Percentiles rank a stretch among this genome's conserved stretches.
Evolutionary conservation across 2,888 invertebrate genomes (phyloP).

Genomic region (Drosophila rellima): DNA sequence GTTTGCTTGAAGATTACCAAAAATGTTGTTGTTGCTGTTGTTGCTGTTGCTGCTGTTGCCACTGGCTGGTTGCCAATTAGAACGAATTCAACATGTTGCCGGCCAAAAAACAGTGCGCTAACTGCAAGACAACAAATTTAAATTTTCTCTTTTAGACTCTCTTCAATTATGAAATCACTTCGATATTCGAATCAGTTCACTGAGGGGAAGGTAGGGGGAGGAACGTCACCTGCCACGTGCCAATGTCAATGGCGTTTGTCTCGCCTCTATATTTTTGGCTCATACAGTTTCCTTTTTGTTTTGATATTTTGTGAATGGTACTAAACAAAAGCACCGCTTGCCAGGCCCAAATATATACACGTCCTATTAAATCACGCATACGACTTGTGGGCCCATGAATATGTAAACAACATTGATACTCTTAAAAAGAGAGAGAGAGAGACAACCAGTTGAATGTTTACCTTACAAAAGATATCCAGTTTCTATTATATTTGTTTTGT

Average conservation of each 20-base stretch:
- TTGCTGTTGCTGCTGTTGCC: conserved; percentile 20
- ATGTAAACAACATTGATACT: not conserved
- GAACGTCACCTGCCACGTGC: conserved; percentile 14
- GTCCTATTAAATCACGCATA: conserved; percentile 41
- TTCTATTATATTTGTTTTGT: not conserved
- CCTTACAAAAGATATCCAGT: not conserved
- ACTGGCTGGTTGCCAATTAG: conserved; percentile 65
- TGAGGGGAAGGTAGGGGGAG: not conserved
- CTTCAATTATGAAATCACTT: not conserved
- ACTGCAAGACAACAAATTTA: conserved; percentile 52
- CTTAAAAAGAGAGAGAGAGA: not conserved
- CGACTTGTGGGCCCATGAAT: conserved; percentile 39
- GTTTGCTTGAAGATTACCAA: conserved; percentile 6
- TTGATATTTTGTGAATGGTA: conserved; percentile 16
- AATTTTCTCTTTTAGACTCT: conserved; percentile 35
- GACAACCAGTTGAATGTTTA: conserved; percentile 2
- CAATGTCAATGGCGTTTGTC: conserved; percentile 50
- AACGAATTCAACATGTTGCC: conserved; percentile 59
- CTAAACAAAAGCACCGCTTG: conserved; percentile 17
- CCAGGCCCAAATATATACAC: conserved; percentile 45
- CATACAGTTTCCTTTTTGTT: conserved; percentile 2
- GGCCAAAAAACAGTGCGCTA: conserved; percentile 24
- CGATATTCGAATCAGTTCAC: not conserved
- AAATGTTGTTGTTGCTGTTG: conserved; percentile 19
- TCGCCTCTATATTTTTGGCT: conserved; percentile 12